Percentiles rank a stretch among this genome's conserved stretches.
phyloP scores from a whole-genome alignment of 2,113 vertebrate species.

The Eulemur rufifrons region DNA sequence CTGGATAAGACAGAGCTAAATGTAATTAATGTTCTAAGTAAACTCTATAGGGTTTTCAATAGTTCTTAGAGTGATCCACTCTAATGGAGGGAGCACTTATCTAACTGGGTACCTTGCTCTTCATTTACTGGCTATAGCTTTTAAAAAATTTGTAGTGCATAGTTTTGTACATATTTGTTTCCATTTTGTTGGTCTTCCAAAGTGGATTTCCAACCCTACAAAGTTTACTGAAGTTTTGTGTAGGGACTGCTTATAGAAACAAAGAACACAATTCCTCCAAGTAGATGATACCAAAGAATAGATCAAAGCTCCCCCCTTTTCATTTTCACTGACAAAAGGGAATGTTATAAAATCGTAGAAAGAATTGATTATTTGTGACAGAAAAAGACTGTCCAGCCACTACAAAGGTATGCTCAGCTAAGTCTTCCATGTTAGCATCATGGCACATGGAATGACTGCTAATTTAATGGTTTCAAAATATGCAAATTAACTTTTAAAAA shows the following conservation, averaged over 20 bases:
- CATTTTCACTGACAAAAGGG: slow-evolving; percentile 16
- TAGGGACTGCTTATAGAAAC: not conserved
- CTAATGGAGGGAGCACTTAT: not conserved
- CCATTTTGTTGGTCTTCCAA: not conserved
- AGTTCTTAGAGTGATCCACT: not conserved
- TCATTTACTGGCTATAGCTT: not conserved
- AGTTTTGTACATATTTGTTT: not conserved
- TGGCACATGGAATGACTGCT: not conserved
- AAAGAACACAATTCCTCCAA: not conserved
- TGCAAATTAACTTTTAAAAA: slow-evolving; percentile 68
- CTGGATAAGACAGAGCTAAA: not conserved
- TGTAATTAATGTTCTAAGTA: not conserved
- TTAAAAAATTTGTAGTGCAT: not conserved
- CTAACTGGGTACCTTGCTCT: not conserved
- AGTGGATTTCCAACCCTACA: not conserved
- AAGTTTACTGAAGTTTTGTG: not conserved
- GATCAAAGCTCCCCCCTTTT: not conserved
- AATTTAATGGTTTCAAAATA: slow-evolving; percentile 67
- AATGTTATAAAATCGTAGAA: slow-evolving; percentile 39
- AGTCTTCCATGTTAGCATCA: slow-evolving; percentile 54
- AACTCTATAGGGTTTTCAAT: not conserved
- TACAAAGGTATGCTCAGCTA: slow-evolving; percentile 48
- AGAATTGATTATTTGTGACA: slow-evolving; percentile 72
- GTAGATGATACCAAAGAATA: not conserved
- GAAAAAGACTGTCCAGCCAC: slow-evolving; percentile 69